These are phyloP conservation scores for Tachina fera DNA, from an alignment of 2,888 invertebrate genomes.

Conservation along the genomic window DNA sequence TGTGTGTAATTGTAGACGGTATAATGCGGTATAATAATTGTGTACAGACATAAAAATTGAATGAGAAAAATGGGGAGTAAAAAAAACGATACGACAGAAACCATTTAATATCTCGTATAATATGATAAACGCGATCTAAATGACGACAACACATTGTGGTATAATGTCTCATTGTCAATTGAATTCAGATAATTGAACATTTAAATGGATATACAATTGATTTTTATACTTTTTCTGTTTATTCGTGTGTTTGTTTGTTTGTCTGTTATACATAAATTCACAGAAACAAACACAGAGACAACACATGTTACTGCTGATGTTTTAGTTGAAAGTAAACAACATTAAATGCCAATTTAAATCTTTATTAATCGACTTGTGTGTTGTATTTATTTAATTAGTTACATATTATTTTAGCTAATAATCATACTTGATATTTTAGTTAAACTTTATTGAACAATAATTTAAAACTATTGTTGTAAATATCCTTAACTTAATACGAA, in stretches of 20 bases:
- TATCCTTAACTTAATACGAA: no score
- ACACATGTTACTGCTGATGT: conserved; percentile 30
- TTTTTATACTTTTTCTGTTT: conserved; percentile 29
- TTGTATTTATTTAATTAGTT: conserved; percentile 24
- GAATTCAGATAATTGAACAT: conserved; percentile 70
- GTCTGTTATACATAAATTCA: neutral
- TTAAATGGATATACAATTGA: conserved; percentile 69
- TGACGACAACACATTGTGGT: conserved; percentile 68
- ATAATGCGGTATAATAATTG: conserved; percentile 55
- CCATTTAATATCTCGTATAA: conserved; percentile 62
- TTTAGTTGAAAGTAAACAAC: conserved; percentile 33
- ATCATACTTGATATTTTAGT: conserved; percentile 46
- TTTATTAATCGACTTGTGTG: neutral
- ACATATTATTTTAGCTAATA: conserved; percentile 28
- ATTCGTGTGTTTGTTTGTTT: no score
- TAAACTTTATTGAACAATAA: conserved; percentile 55
- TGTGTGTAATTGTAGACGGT: conserved; percentile 32
- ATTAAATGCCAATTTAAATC: conserved; percentile 57
- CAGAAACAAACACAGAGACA: neutral
- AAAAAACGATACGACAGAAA: conserved; percentile 37
- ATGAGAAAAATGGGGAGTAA: conserved; percentile 2
- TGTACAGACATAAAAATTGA: conserved; percentile 34
- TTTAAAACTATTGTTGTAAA: conserved; percentile 6
- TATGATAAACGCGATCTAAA: conserved; percentile 70
- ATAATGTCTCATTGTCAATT: conserved; percentile 69